Percentiles rank a stretch among this genome's conserved stretches.
Conservation (phyloP, 1,140 invertebrate genomes). For the Bicyclus anynana region DNA sequence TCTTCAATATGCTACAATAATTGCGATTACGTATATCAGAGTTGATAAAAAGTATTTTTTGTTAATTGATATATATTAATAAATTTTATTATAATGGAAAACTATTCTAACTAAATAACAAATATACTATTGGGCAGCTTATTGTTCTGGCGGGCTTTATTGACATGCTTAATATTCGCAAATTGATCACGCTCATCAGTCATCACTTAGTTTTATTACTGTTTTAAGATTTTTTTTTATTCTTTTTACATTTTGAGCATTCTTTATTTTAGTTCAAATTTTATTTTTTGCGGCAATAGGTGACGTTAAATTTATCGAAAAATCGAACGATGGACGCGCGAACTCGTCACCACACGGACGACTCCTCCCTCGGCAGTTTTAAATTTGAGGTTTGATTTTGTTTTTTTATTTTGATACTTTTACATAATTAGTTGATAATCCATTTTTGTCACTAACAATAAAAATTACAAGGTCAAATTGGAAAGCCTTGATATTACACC, state of each 20-base stretch:
- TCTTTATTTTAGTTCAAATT: slow-evolving; percentile 33
- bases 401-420: slow-evolving; percentile 32
- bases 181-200: not conserved
- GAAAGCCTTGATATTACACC: no score
- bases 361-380: slow-evolving; percentile 83
- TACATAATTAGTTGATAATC: slow-evolving; percentile 19
- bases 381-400: slow-evolving; percentile 81
- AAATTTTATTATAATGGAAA: no score
- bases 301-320: slow-evolving; percentile 70
- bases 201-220: not conserved
- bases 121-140: not conserved
- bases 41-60: no score
- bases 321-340: slow-evolving; percentile 72
- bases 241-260: slow-evolving; percentile 19
- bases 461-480: no score
- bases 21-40: not conserved
- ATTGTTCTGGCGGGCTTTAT: not conserved
- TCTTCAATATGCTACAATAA: not conserved
- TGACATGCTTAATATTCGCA: not conserved
- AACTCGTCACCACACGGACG: slow-evolving; percentile 82
- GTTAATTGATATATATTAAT: no score
- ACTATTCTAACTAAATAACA: no score
- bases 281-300: slow-evolving; percentile 44
- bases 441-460: slow-evolving; percentile 5
- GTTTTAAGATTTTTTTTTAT: slow-evolving; percentile 3